Conservation (phyloP, 2,797 vertebrate genomes). For the Amblyopsis hoosieri region DNA sequence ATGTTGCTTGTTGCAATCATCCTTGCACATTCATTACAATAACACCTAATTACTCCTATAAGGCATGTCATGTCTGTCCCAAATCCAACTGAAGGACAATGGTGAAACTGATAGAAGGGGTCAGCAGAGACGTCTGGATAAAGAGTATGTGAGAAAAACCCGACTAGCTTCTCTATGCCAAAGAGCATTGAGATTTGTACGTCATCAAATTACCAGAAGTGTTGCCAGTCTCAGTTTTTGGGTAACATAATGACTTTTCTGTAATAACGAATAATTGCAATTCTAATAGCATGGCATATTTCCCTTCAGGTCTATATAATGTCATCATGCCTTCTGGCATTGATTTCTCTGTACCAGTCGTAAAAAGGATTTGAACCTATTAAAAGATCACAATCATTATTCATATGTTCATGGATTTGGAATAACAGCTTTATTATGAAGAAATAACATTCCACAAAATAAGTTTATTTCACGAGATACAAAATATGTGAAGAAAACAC, state of each 20-base stretch:
- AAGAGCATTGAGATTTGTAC: constrained; percentile 60
- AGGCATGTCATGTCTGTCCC: too few relatives aligned
- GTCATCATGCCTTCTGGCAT: constrained; percentile 48
- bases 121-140: constrained; percentile 52
- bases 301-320: constrained; percentile 36
- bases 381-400: not conserved
- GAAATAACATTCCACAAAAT: too few relatives aligned
- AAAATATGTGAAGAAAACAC: too few relatives aligned
- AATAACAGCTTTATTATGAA: too few relatives aligned
- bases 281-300: constrained; percentile 66
- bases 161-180: constrained; percentile 49
- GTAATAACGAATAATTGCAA: constrained; percentile 72
- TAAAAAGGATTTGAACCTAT: not conserved
- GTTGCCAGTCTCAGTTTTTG: constrained; percentile 74
- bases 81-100: too few relatives aligned
- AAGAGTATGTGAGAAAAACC: constrained; percentile 57
- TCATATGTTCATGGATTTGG: too few relatives aligned
- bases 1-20: not conserved
- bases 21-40: constrained; percentile 20
- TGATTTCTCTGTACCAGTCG: constrained; percentile 6
- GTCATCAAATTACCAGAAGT: constrained; percentile 71
- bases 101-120: constrained; percentile 39
- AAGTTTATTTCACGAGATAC: too few relatives aligned
- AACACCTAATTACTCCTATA: constrained; percentile 20
- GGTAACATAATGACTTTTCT: constrained; percentile 70